These are phyloP conservation scores for Eilema caniola DNA, from an alignment of 2,888 invertebrate species.

Conservation along the genomic window DNA sequence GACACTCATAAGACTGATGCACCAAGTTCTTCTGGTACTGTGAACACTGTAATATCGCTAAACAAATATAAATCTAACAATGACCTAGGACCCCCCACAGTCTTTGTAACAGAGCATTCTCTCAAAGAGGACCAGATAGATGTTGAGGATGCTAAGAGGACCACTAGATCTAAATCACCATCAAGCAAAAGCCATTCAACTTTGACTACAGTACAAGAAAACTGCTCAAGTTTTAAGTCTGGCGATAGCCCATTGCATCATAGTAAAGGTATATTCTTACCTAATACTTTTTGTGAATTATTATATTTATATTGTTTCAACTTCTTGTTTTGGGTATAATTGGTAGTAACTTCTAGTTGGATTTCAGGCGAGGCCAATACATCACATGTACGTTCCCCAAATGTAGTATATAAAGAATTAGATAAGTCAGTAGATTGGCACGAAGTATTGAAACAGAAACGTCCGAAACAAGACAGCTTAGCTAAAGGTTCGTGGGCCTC, in stretches of 20 bases:
- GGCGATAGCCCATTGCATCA: slow-evolving; percentile 67
- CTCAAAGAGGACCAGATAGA: slow-evolving; percentile 34
- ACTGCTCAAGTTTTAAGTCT: slow-evolving; percentile 70
- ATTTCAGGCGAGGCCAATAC: slow-evolving; percentile 80
- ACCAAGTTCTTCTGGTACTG: slow-evolving; percentile 69
- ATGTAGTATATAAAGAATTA: slow-evolving; percentile 81
- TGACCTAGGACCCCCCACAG: slow-evolving; percentile 57
- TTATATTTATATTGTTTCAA: background rate
- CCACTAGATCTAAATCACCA: slow-evolving; percentile 70
- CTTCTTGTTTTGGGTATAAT: slow-evolving; percentile 23
- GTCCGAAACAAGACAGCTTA: slow-evolving; percentile 69
- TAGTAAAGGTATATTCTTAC: slow-evolving; percentile 63
- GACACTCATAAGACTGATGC: slow-evolving; percentile 68
- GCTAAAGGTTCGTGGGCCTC: slow-evolving; percentile 83
- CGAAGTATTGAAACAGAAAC: slow-evolving; percentile 76
- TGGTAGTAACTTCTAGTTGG: slow-evolving; percentile 60
- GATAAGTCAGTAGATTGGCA: slow-evolving; percentile 85
- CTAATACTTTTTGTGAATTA: background rate
- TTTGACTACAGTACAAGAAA: slow-evolving; percentile 77
- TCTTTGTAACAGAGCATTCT: slow-evolving; percentile 59
- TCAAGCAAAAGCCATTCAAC: slow-evolving; percentile 77
- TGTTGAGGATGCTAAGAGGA: slow-evolving; percentile 39
- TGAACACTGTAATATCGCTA: slow-evolving; percentile 70
- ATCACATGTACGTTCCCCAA: slow-evolving; percentile 75
- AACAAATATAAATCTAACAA: slow-evolving; percentile 60